These are phyloP conservation scores for Trichoplusia ni DNA, from an alignment of 1,140 invertebrate genomes.

Conservation along the genomic window DNA sequence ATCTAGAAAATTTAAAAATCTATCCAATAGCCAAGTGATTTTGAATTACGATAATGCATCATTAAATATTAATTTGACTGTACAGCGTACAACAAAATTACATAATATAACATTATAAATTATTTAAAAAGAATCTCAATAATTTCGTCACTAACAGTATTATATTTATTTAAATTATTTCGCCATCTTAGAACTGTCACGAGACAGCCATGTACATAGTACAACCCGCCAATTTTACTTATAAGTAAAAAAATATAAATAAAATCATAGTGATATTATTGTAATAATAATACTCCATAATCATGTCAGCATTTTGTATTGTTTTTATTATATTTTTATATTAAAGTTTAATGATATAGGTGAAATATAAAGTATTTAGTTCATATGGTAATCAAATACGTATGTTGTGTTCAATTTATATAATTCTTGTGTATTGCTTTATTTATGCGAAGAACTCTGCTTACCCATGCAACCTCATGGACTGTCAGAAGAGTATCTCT, in stretches of 20 bases:
- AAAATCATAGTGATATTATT: conserved; percentile 17
- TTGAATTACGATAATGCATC: too few species aligned
- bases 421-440: neutral
- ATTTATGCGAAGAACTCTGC: neutral
- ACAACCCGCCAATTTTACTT: conserved; percentile 27
- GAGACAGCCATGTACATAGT: conserved; percentile 15
- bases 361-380: neutral
- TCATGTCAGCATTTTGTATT: conserved; percentile 2
- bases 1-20: too few species aligned
- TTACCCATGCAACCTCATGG: neutral
- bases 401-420: conserved; percentile 7
- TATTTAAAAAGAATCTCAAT: too few species aligned
- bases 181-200: neutral
- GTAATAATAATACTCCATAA: neutral
- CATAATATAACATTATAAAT: too few species aligned
- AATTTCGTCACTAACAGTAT: too few species aligned
- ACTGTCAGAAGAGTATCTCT: too few species aligned
- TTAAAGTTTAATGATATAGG: neutral
- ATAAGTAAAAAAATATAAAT: neutral
- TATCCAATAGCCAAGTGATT: too few species aligned
- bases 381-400: neutral
- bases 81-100: too few species aligned
- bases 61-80: too few species aligned
- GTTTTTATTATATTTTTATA: neutral
- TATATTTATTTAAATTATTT: conserved; percentile 8